These are phyloP conservation scores for Boloria euphrosyne DNA, from an alignment of 2,888 invertebrate species.

Conservation along the genomic window DNA sequence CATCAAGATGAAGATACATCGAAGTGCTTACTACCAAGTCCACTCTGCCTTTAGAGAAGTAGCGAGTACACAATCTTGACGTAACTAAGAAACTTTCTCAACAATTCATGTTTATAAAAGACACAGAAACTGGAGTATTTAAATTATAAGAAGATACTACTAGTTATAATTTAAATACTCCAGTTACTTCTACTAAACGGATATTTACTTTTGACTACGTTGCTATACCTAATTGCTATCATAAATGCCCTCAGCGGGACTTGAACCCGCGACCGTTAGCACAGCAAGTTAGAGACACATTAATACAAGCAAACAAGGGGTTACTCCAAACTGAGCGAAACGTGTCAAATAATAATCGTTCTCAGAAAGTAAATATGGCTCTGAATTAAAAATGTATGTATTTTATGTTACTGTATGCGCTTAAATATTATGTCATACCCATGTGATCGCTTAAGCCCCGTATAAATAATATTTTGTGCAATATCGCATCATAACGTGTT, in stretches of 20 bases:
- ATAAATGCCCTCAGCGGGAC: too few relatives aligned
- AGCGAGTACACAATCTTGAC: not conserved
- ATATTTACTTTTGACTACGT: not conserved
- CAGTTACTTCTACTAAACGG: too few relatives aligned
- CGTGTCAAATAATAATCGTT: conserved; percentile 2
- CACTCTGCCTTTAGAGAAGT: not conserved
- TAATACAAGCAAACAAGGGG: too few relatives aligned
- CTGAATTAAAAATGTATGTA: not conserved
- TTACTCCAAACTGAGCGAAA: too few relatives aligned
- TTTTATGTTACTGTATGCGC: conserved; percentile 19
- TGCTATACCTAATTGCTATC: too few relatives aligned
- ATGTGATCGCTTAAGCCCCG: conserved; percentile 38
- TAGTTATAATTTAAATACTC: too few relatives aligned
- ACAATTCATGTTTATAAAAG: conserved; percentile 8
- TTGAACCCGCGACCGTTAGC: too few relatives aligned
- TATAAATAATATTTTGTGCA: conserved; percentile 43
- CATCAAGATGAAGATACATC: too few relatives aligned
- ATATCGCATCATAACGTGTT: conserved; percentile 30
- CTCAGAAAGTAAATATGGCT: conserved; percentile 1
- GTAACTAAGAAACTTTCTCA: conserved; percentile 11
- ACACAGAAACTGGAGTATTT: conserved; percentile 6
- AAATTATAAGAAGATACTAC: not conserved
- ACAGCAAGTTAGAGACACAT: too few relatives aligned
- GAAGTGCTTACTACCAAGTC: not conserved
- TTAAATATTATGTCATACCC: conserved; percentile 37